phyloP scores from a whole-genome alignment of 2,797 vertebrate genomes.

The Xiphorhynchus erythropygius region DNA sequence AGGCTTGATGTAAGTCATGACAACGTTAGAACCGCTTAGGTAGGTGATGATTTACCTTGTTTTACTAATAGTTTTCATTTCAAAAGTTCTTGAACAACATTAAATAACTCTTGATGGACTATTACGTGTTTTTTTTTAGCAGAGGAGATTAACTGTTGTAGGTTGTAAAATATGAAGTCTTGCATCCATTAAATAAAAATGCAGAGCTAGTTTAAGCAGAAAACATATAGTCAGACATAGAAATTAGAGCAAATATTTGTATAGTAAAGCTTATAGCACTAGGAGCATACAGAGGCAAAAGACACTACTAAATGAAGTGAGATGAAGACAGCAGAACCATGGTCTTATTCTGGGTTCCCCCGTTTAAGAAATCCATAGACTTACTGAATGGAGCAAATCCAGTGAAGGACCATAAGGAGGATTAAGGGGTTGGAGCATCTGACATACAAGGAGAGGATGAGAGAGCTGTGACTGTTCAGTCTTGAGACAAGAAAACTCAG shows the following conservation, averaged over 20 bases:
- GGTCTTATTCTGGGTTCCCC: neutral
- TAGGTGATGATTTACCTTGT: slow-evolving; percentile 51
- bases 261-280: neutral
- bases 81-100: slow-evolving; percentile 59
- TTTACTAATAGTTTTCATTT: slow-evolving; percentile 61
- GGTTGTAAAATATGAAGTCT: neutral
- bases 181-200: slow-evolving; percentile 48
- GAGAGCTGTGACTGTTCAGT: neutral
- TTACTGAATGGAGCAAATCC: neutral
- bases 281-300: neutral
- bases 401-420: neutral
- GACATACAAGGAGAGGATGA: neutral
- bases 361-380: neutral
- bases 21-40: slow-evolving; percentile 51
- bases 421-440: neutral
- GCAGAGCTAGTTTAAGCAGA: neutral
- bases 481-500: neutral
- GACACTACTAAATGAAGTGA: neutral
- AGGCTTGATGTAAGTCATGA: slow-evolving; percentile 59
- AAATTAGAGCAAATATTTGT: neutral
- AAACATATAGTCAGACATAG: neutral
- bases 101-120: slow-evolving; percentile 46
- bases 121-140: neutral
- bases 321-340: neutral
- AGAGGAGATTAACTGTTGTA: slow-evolving; percentile 20